Evolutionary conservation across 1,140 invertebrate genomes (phyloP), one percentile per base, ranked within the genome.

Genomic region (Drosophila eugracilis): DNA sequence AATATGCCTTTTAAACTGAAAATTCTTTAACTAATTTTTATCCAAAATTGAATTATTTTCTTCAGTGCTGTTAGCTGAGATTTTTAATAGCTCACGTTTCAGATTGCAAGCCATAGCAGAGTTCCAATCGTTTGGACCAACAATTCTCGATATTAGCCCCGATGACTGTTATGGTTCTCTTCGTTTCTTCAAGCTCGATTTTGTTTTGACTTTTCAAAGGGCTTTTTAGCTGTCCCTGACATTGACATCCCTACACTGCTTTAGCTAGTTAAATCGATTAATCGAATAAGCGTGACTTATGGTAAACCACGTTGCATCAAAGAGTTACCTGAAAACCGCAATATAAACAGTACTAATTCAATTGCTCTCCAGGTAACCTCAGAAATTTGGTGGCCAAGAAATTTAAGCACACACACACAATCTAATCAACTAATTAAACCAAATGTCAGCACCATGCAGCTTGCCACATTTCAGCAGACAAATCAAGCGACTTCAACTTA

Each of bases 391-490:
- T 41, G 36, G 34, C 19, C 26, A 30, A 4, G 17, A 3, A 12
- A n/a, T n/a, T n/a, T n/a, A n/a, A n/a, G n/a, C 12, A 10, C 2
- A 60, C 48, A 12, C 12, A 21, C 44, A 66, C 26, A 67, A 52
- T 52, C 60, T 52, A 66, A 66, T 66, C 47, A 66, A 66, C 63
- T 41, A 66, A 67, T 67, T 62, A 52, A 52, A 66, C 22, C 36
- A 39, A 66, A 28, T n/a, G 32, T 37, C 26, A 12, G 1, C 39
- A 10, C 4, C 7, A 19, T 17, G 30, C n/a, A 28, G 4, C n/a
- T 26, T 1, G 14, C 5, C 17, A 21, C 24, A 37, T 15, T 37
- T 41, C 5, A 30, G 5, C 26, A 14, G 60, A 67, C 6, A 52
- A 50, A 26, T 66, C 44, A 42, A 50, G 17, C 17, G 26, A n/a